Percentiles rank a stretch among this genome's conserved stretches.
These are phyloP conservation scores for Amiota mariae DNA, from an alignment of 2,888 invertebrate species.

Conservation along the genomic window DNA sequence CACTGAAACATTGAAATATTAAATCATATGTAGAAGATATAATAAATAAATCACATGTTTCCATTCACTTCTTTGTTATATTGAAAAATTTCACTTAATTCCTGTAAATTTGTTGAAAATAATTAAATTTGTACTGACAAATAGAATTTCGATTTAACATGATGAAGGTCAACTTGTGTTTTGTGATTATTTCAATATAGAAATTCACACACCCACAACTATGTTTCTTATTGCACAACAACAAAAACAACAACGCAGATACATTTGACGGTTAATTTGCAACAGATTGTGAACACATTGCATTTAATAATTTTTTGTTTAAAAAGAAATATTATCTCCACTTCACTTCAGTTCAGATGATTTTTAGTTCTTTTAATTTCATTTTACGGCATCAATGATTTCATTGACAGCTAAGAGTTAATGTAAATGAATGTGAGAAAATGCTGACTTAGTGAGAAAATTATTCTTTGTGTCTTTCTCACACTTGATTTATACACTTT, in stretches of 20 bases:
- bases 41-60: too few relatives aligned
- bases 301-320: constrained; percentile 26
- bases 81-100: too few relatives aligned
- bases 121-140: too few relatives aligned
- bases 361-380: constrained; percentile 7
- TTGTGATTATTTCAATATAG: too few relatives aligned
- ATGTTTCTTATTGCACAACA: not conserved
- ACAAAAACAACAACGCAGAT: not conserved
- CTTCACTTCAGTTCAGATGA: not conserved
- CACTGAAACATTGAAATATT: too few relatives aligned
- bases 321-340: constrained; percentile 6
- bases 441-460: constrained; percentile 2
- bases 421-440: constrained; percentile 3
- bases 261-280: constrained; percentile 39
- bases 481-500: too few relatives aligned
- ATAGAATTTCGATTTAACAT: too few relatives aligned
- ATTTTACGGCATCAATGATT: not conserved
- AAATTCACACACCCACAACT: not conserved
- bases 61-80: too few relatives aligned
- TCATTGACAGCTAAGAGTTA: constrained; percentile 9
- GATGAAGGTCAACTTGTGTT: too few relatives aligned
- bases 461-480: not conserved
- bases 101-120: too few relatives aligned
- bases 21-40: too few relatives aligned
- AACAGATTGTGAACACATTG: constrained; percentile 63